Conservation (phyloP, 2,113 vertebrate genomes). For the Semicossyphus pulcher region DNA sequence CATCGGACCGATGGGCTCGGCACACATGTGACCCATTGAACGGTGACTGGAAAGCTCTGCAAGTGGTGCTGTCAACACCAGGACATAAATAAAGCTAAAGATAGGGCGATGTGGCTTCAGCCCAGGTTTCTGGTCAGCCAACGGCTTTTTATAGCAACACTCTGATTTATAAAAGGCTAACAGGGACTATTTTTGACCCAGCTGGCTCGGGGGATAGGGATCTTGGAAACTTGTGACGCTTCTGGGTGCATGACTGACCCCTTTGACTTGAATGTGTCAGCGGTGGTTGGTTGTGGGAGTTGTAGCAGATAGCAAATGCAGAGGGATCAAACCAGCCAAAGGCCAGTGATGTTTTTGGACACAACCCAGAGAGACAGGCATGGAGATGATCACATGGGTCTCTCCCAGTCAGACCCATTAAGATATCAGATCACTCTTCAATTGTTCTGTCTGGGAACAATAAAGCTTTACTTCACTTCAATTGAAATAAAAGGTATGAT, state of each 20-base stretch:
- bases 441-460: conserved; percentile 32
- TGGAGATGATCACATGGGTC: conserved; percentile 55
- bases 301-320: conserved; percentile 62
- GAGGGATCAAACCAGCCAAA: conserved; percentile 49
- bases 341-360: conserved; percentile 70
- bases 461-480: conserved; percentile 11
- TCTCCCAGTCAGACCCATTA: conserved; percentile 50
- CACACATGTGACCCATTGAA: conserved; percentile 81
- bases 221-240: conserved; percentile 83
- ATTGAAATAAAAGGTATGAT: background rate
- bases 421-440: conserved; percentile 46
- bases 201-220: conserved; percentile 55
- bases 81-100: conserved; percentile 90
- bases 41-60: conserved; percentile 84
- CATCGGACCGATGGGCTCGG: conserved; percentile 40
- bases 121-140: conserved; percentile 80
- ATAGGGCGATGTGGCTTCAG: conserved; percentile 81
- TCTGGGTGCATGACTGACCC: conserved; percentile 81
- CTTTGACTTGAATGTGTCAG: conserved; percentile 77
- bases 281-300: conserved; percentile 64
- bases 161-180: conserved; percentile 90
- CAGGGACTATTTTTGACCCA: conserved; percentile 86
- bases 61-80: conserved; percentile 89
- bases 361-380: conserved; percentile 56
- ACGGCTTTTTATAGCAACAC: conserved; percentile 90